A percentile compares a stretch with the other conserved stretches of the same genome.
Evolutionary conservation across 2,113 vertebrate species (phyloP).

Genomic region (Thunnus maccoyii): DNA sequence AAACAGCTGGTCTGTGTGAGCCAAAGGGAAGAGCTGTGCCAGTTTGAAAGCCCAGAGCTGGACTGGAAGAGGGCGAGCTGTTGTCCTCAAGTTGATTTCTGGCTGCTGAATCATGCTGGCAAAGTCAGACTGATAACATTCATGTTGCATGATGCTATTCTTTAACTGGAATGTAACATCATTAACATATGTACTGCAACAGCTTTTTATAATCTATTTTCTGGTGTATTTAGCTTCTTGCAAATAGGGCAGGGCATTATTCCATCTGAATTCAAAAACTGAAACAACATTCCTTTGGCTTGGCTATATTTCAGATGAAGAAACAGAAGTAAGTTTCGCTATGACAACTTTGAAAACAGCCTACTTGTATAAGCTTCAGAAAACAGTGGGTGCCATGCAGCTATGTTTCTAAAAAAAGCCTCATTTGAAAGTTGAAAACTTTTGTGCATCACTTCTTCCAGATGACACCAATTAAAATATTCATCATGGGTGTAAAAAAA

Average conservation of each 20-base stretch:
- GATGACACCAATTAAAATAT: not conserved
- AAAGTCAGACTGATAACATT: not conserved
- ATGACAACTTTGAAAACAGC: constrained; percentile 20
- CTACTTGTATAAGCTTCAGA: not conserved
- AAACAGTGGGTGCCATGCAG: not conserved
- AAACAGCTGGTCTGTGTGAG: constrained; percentile 55
- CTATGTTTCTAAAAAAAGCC: not conserved
- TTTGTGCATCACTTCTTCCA: constrained; percentile 1
- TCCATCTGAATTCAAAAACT: not conserved
- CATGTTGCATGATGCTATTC: constrained; percentile 8
- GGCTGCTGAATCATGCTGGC: constrained; percentile 55
- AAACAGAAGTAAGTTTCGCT: not conserved
- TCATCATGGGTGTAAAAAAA: not conserved
- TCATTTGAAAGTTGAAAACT: not conserved
- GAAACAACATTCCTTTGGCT: constrained; percentile 9
- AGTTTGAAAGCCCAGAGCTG: constrained; percentile 41
- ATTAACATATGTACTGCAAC: not conserved
- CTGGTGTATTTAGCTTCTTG: not conserved
- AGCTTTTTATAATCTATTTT: not conserved
- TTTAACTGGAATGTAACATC: constrained; percentile 3
- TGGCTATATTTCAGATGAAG: not conserved
- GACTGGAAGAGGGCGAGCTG: constrained; percentile 22
- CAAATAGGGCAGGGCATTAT: not conserved
- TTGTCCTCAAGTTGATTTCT: constrained; percentile 43
- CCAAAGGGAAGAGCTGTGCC: constrained; percentile 31